Base-by-base conservation (phyloP, 1,140 invertebrate genomes). In the Camponotus floridanus region DNA sequence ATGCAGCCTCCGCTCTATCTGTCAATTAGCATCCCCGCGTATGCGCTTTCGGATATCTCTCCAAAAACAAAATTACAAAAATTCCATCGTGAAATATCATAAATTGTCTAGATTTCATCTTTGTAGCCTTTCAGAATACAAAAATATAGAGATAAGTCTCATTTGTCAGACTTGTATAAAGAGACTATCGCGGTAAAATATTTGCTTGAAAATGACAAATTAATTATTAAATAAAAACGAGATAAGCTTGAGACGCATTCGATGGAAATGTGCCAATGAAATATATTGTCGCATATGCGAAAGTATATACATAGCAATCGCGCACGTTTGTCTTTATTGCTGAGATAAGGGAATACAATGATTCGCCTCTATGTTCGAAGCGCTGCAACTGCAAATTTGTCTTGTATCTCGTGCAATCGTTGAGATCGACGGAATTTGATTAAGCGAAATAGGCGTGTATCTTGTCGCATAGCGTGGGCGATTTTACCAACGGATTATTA, bases 271-370 rank as follows among this genome's bases (percentile, higher is more conserved):
- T 55, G n/a, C 55, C 55, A 45, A 62, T 71, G 55, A 70, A 71
- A 42, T 42, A 5, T n/a, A 39, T 73, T 45, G 61, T 83, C 18
- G 31, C 7, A n/a, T 13, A 62, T 33, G 55, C 39, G 39, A 45
- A 73, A 61, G 13, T 51, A 4, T 57, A 15, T 79, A n/a, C n/a
- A 9, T 15, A 48, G 55, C 70, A 2, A 13, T 57, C 42, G 64
- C n/a, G 9, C 39, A 36, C 21, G 15, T 71, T 45, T 73, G 70
- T 71, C 18, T 51, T 81, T 57, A 33, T 21, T 78, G 31, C 68
- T 62, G 79, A 26, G 26, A 83, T 83, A 83, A 83, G 68, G 42
- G 62, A 83, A 83, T 62, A 57, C 26, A 11, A 11, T 33, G 26
- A 31, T 33, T 39, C 39, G 51, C n/a, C 39, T 71, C 1, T 81